Evolutionary conservation across 2,888 invertebrate genomes (phyloP), one percentile per base, ranked within the genome.

Genomic region (Epinotia demarniana): DNA sequence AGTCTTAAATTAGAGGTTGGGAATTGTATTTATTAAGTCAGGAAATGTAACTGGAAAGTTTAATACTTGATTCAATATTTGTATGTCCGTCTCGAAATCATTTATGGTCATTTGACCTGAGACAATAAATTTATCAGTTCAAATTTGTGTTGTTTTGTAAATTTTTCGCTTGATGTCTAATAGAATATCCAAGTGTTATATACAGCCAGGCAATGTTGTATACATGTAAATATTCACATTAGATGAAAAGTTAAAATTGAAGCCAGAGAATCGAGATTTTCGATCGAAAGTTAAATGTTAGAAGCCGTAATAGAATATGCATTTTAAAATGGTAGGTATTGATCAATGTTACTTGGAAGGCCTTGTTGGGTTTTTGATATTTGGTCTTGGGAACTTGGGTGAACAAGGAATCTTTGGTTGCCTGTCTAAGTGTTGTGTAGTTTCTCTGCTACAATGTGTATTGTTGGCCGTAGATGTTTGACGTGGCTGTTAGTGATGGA

Each of bases 11-110:
- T 76, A 81, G 70, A 80, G 78, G 78, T 78, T 80, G 76, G 74
- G 76, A 79, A 80, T 82, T 80, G 80, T 83, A 81, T 80, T 72
- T 81, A 79, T 76, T 77, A 75, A 82, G 78, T 77, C 81, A 79
- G 80, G 77, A 77, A 80, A 78, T 77, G 39, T 73, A 67, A 69
- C 70, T 77, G 72, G 70, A 72, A 63, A 68, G 67, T 71, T 73
- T 63, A 13, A 46, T 63, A 68, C 46, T 72, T 63, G 19, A 27
- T 63, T 69, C 53, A 39, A 46, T 69, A 43, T 62, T 60, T 68
- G 27, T 76, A 62, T 61, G 55, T 64, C 27, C 19, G 66, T 60
- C 55, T 53, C 55, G 23, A 62, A 70, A 60, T 64, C 49, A 27
- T 53, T 60, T 70, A 39, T 64, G 55, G 61, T 61, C 67, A 64